Conservation (phyloP, 2,797 vertebrate genomes). For the Pogonophryne albipinna region DNA sequence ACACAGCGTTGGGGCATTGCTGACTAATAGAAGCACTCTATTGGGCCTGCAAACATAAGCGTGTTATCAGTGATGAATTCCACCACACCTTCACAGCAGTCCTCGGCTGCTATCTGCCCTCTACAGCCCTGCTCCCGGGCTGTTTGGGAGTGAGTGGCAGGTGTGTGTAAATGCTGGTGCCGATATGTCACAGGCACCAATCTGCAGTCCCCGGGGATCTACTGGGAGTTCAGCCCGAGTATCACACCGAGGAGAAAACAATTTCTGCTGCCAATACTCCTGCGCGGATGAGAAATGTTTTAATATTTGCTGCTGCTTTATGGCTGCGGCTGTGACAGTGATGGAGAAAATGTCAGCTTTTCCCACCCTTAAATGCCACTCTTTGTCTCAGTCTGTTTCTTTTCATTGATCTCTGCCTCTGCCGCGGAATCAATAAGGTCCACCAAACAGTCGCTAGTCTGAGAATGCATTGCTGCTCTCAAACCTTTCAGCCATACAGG, state of each 20-base stretch:
- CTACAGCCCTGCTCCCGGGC: slow-evolving; percentile 79
- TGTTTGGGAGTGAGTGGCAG: slow-evolving; percentile 81
- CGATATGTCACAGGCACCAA: slow-evolving; percentile 92
- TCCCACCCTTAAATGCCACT: slow-evolving; percentile 96
- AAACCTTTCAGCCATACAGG: slow-evolving; percentile 68
- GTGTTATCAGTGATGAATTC: slow-evolving; percentile 83
- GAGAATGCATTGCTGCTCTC: slow-evolving; percentile 89
- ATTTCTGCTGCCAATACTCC: slow-evolving; percentile 99
- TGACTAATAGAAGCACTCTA: slow-evolving; percentile 78
- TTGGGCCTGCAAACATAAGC: slow-evolving; percentile 73
- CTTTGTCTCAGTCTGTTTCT: slow-evolving; percentile 93
- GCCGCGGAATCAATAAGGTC: slow-evolving; percentile 92
- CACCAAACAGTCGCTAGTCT: slow-evolving; percentile 93
- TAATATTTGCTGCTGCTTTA: slow-evolving; percentile 98
- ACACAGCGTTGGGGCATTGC: slow-evolving; percentile 57
- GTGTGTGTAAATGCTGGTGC: slow-evolving; percentile 85
- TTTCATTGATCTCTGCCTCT: slow-evolving; percentile 98
- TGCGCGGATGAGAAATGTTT: slow-evolving; percentile 98
- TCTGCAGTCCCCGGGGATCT: slow-evolving; percentile 92
- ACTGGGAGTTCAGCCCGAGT: slow-evolving; percentile 95
- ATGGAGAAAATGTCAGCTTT: slow-evolving; percentile 99
- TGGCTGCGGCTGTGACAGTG: slow-evolving; percentile 94
- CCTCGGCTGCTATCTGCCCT: slow-evolving; percentile 81
- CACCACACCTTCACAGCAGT: slow-evolving; percentile 75
- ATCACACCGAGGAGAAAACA: slow-evolving; percentile 97